Conservation (phyloP, 2,888 invertebrate genomes). For the Tetragonula carbonaria region DNA sequence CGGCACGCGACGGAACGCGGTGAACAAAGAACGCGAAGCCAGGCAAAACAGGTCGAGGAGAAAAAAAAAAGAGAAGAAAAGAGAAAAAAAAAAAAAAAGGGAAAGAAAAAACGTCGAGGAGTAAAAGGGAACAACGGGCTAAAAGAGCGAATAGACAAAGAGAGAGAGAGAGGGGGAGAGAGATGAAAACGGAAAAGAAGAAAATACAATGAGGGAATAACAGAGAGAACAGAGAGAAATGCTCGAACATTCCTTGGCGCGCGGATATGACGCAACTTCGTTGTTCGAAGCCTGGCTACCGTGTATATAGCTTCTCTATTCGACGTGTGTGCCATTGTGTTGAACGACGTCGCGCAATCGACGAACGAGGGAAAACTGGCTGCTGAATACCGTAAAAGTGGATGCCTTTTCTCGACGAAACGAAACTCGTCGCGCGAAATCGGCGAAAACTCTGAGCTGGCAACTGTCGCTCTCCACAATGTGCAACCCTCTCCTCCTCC, state of each 20-base stretch:
- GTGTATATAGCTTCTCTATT: conserved; percentile 35
- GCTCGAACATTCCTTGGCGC: conserved; percentile 18
- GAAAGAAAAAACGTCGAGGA: not conserved
- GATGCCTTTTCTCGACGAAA: conserved; percentile 23
- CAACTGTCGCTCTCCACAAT: not conserved
- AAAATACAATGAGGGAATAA: conserved; percentile 3
- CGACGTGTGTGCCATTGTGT: conserved; percentile 26
- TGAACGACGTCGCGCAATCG: conserved; percentile 13
- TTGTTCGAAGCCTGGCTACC: conserved; percentile 6
- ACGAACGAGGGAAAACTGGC: conserved; percentile 27
- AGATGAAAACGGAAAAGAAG: not conserved
- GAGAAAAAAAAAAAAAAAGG: not conserved
- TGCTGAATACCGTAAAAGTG: conserved; percentile 27
- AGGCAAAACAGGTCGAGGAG: not conserved
- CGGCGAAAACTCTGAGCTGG: not conserved
- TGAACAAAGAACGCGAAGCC: conserved; percentile 1
- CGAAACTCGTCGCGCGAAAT: conserved; percentile 8
- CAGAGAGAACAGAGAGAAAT: not conserved
- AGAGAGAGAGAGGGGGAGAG: no score
- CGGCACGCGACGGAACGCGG: not conserved
- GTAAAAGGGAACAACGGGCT: not conserved
- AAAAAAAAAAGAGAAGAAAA: not conserved
- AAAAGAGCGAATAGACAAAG: not conserved
- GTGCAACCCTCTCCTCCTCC: not conserved
- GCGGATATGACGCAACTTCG: conserved; percentile 21